phyloP scores from a whole-genome alignment of 1,140 invertebrate genomes.

The Cylas formicarius region DNA sequence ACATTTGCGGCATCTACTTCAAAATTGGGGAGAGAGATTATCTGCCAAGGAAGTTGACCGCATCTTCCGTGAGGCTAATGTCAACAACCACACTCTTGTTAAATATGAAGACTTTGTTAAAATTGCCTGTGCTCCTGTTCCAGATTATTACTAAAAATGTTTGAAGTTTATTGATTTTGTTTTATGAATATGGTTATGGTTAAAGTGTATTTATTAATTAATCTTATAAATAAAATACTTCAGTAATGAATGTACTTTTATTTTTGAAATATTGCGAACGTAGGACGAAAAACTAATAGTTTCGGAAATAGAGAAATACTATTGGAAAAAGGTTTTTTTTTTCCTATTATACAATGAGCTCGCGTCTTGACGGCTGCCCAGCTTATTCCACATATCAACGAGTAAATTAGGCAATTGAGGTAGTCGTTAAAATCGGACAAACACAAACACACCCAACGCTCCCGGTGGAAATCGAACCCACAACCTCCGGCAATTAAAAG shows the following conservation, averaged over 20 bases:
- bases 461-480: too few species aligned
- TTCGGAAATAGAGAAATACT: too few species aligned
- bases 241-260: not conserved
- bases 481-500: too few species aligned
- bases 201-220: not conserved
- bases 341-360: too few species aligned
- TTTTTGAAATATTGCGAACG: not conserved
- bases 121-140: constrained; percentile 87
- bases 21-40: constrained; percentile 86
- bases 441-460: too few species aligned
- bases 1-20: constrained; percentile 80
- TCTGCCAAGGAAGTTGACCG: constrained; percentile 89
- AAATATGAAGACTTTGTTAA: constrained; percentile 91
- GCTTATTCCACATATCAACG: too few species aligned
- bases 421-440: too few species aligned
- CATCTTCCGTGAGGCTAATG: constrained; percentile 88
- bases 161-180: not conserved
- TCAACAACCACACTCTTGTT: constrained; percentile 71
- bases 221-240: not conserved
- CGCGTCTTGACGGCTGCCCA: too few species aligned
- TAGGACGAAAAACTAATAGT: too few species aligned
- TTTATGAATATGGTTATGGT: not conserved
- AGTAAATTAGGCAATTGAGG: too few species aligned
- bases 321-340: too few species aligned
- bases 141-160: constrained; percentile 79